Evolutionary conservation across 2,888 invertebrate species (phyloP).

Genomic region (Octodonta nipae): DNA sequence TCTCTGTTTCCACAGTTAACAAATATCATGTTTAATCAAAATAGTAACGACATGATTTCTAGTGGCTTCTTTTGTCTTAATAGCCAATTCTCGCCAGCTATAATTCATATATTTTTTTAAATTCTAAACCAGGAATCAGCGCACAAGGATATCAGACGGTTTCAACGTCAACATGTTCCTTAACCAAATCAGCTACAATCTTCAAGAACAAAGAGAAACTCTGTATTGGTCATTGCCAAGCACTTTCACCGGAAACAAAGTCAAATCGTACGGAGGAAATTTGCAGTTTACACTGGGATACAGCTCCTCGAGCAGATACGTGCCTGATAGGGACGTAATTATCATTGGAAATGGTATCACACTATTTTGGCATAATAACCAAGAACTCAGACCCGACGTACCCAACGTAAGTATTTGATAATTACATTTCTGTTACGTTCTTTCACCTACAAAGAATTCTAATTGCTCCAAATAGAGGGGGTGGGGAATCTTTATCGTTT

Average conservation of each 20-base stretch:
- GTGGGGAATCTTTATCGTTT: no score
- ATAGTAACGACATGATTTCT: no score
- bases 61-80: no score
- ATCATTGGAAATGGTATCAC: slow-evolving; percentile 66
- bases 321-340: slow-evolving; percentile 67
- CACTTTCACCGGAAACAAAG: slow-evolving; percentile 55
- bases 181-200: slow-evolving; percentile 50
- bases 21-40: no score
- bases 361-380: slow-evolving; percentile 60
- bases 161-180: slow-evolving; percentile 41
- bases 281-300: slow-evolving; percentile 63
- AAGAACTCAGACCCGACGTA: slow-evolving; percentile 41
- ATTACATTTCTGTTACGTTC: neutral
- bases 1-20: no score
- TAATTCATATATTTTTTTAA: neutral
- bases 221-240: slow-evolving; percentile 67
- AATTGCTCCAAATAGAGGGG: no score
- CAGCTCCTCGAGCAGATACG: slow-evolving; percentile 38
- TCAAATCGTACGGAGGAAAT: slow-evolving; percentile 78
- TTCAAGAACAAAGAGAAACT: slow-evolving; percentile 36
- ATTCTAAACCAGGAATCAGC: slow-evolving; percentile 24
- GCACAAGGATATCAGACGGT: slow-evolving; percentile 33
- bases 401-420: slow-evolving; percentile 43
- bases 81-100: no score
- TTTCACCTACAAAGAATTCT: no score